Conservation (phyloP, 2,888 invertebrate genomes). For the Emmelina monodactyla region DNA sequence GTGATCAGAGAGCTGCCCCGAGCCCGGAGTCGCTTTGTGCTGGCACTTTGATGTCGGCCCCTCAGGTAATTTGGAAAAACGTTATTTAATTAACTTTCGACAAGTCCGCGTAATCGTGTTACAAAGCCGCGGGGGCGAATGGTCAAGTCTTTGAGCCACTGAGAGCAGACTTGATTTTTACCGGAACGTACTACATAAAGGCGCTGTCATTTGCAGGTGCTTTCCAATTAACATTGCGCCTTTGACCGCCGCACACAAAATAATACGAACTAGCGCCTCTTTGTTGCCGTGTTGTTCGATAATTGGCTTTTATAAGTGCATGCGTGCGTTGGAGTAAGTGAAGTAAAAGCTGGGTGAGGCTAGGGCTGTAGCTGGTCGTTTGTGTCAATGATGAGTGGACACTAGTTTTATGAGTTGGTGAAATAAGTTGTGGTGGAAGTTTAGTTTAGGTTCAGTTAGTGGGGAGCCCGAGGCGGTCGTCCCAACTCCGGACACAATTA, state of each 20-base stretch:
- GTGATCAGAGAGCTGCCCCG: constrained; percentile 40
- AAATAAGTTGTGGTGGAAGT: constrained; percentile 61
- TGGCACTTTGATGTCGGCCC: constrained; percentile 53
- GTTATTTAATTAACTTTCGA: constrained; percentile 67
- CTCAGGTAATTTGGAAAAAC: constrained; percentile 63
- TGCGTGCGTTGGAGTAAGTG: constrained; percentile 5
- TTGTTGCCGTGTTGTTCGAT: constrained; percentile 27
- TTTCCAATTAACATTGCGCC: constrained; percentile 62
- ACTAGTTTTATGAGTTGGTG: constrained; percentile 58
- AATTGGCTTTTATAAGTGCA: constrained; percentile 10
- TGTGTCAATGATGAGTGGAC: constrained; percentile 32
- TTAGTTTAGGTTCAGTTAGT: constrained; percentile 56
- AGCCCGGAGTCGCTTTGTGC: constrained; percentile 56
- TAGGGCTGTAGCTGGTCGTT: constrained; percentile 20
- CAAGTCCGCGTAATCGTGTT: constrained; percentile 63
- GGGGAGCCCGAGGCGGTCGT: constrained; percentile 28
- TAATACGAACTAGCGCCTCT: constrained; percentile 38
- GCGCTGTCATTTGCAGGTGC: constrained; percentile 62
- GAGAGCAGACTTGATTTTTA: constrained; percentile 54
- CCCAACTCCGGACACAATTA: constrained; percentile 48
- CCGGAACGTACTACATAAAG: constrained; percentile 54
- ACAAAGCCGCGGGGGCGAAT: constrained; percentile 55
- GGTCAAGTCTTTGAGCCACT: constrained; percentile 56
- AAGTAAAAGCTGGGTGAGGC: constrained; percentile 8
- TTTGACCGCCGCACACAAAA: constrained; percentile 53